Percentiles rank a stretch among this genome's conserved stretches.
These are phyloP conservation scores for Enteromius afrohamiltoni DNA, from an alignment of 2,797 vertebrate species.

Conservation along the genomic window DNA sequence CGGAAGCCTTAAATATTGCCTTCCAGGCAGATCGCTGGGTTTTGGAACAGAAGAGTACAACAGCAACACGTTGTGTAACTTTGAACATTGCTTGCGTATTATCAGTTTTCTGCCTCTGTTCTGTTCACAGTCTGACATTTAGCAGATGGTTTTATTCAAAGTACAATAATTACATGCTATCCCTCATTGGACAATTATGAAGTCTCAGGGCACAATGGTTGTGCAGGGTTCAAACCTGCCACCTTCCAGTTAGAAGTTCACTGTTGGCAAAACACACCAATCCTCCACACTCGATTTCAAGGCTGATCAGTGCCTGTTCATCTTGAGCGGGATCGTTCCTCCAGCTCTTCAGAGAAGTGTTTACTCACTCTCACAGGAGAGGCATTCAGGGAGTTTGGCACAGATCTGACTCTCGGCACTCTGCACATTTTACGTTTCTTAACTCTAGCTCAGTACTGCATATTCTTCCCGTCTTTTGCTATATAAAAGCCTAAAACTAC, in stretches of 20 bases:
- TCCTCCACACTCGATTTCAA: not conserved
- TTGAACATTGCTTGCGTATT: not conserved
- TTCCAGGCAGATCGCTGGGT: not conserved
- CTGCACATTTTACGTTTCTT: not conserved
- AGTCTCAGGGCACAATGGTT: not conserved
- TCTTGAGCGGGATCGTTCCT: constrained; percentile 29
- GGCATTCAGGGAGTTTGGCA: constrained; percentile 45
- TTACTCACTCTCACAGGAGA: constrained; percentile 38
- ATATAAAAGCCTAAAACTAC: not conserved
- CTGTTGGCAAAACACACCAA: constrained; percentile 19
- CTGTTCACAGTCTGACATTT: not conserved
- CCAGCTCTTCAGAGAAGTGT: constrained; percentile 34
- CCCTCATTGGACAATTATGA: not conserved
- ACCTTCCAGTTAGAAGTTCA: not conserved
- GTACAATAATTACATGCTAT: not conserved
- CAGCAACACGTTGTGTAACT: not conserved
- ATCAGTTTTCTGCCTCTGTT: not conserved
- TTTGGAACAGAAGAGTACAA: not conserved
- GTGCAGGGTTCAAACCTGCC: not conserved
- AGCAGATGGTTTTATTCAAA: not conserved
- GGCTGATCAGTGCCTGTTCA: constrained; percentile 26
- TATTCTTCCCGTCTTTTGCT: not conserved
- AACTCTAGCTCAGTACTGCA: not conserved
- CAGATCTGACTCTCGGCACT: not conserved
- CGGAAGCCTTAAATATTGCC: not conserved